Evolutionary conservation across 2,888 invertebrate genomes (phyloP).

Genomic region (Agonopterix subpropinquella): DNA sequence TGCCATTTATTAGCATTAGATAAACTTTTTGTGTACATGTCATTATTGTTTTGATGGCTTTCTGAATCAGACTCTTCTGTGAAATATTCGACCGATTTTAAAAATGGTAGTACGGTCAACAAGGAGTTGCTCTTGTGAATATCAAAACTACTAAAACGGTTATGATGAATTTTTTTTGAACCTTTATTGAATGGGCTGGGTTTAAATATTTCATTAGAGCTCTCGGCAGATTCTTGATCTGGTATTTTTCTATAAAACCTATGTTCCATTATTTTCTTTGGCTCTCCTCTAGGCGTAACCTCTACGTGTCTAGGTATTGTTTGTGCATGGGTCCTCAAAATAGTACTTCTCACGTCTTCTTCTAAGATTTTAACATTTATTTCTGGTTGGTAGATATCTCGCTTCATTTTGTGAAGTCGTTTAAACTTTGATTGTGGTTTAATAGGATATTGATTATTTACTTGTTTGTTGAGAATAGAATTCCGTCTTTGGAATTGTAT

Average conservation of each 20-base stretch:
- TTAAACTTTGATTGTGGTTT: not conserved
- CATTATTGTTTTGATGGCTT: slow-evolving; percentile 19
- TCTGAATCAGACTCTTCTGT: slow-evolving; percentile 21
- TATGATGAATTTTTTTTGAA: slow-evolving; percentile 15
- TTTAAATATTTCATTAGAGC: slow-evolving; percentile 15
- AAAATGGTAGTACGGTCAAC: slow-evolving; percentile 44
- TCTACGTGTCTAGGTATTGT: slow-evolving; percentile 40
- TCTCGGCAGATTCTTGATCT: slow-evolving; percentile 18
- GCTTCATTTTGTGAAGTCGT: slow-evolving; percentile 14
- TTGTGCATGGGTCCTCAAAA: slow-evolving; percentile 41
- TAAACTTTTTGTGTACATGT: slow-evolving; percentile 44
- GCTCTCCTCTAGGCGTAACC: slow-evolving; percentile 41
- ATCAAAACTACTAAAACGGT: slow-evolving; percentile 18
- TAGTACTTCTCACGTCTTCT: slow-evolving; percentile 40
- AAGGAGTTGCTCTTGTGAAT: slow-evolving; percentile 28
- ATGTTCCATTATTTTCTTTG: slow-evolving; percentile 21
- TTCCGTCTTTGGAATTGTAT: slow-evolving; percentile 39
- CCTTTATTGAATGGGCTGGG: slow-evolving; percentile 18
- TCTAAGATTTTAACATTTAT: slow-evolving; percentile 55
- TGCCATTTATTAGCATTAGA: slow-evolving; percentile 54
- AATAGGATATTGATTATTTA: slow-evolving; percentile 15
- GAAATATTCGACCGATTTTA: slow-evolving; percentile 50
- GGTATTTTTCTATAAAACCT: slow-evolving; percentile 38
- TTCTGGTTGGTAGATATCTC: slow-evolving; percentile 27
- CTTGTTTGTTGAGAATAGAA: slow-evolving; percentile 28